phyloP scores from a whole-genome alignment of 1,140 invertebrate genomes.

The Drosophila setifemur region DNA sequence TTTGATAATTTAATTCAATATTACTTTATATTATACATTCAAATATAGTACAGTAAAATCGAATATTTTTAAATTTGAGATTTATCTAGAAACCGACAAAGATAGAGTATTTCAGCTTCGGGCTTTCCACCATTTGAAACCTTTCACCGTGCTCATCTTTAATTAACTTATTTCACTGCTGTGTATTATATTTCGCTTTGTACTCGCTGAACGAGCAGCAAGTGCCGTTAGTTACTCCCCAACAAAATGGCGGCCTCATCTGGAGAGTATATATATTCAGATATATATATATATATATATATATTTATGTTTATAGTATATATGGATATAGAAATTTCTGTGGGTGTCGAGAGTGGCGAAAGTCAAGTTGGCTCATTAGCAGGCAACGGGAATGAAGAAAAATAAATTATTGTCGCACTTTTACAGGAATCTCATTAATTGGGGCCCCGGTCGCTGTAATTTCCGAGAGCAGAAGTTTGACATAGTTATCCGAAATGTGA shows the following conservation, averaged over 20 bases:
- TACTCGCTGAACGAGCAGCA: neutral
- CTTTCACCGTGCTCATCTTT: slow-evolving; percentile 28
- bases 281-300: neutral
- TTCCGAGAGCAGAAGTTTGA: too few relatives aligned
- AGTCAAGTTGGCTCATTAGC: slow-evolving; percentile 42
- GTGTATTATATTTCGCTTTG: slow-evolving; percentile 29
- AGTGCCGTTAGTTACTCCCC: slow-evolving; percentile 43
- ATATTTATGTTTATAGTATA: neutral
- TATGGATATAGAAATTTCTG: too few relatives aligned
- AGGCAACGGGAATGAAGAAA: slow-evolving; percentile 17
- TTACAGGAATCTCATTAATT: slow-evolving; percentile 32
- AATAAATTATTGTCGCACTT: slow-evolving; percentile 42
- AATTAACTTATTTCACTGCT: slow-evolving; percentile 54
- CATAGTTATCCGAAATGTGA: too few relatives aligned
- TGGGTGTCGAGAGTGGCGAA: slow-evolving; percentile 10
- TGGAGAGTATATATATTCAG: slow-evolving; percentile 13
- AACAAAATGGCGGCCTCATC: slow-evolving; percentile 30
- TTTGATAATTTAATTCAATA: too few relatives aligned
- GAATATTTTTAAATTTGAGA: too few relatives aligned
- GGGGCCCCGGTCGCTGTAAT: neutral
- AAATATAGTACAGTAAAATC: too few relatives aligned
- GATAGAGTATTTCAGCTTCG: neutral
- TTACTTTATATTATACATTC: too few relatives aligned
- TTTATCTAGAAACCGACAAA: too few relatives aligned
- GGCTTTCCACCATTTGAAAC: neutral